phyloP scores from a whole-genome alignment of 2,888 invertebrate genomes.

The Neoscelio sp. region DNA sequence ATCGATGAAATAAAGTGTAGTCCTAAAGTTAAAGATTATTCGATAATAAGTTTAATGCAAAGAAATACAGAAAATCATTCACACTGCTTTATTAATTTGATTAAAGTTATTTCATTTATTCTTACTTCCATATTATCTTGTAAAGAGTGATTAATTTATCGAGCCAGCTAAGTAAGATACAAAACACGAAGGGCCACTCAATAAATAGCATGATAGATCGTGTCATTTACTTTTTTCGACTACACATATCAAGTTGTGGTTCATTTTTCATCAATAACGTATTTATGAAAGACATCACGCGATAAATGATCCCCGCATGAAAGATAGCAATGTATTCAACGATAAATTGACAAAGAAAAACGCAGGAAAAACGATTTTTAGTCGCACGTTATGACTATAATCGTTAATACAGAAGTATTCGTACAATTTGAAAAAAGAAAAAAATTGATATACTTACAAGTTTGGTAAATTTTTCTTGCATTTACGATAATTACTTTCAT shows the following conservation, averaged over 20 bases:
- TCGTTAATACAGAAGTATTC: too few species aligned
- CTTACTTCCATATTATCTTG: too few species aligned
- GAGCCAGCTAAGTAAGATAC: neutral
- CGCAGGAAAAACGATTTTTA: too few species aligned
- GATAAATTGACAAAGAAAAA: too few species aligned
- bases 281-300: conserved; percentile 1
- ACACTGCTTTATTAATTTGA: too few species aligned
- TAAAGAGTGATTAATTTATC: neutral
- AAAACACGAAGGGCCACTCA: neutral
- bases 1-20: neutral
- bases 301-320: too few species aligned
- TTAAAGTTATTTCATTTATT: too few species aligned
- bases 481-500: conserved; percentile 22
- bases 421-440: too few species aligned
- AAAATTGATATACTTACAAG: too few species aligned
- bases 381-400: too few species aligned
- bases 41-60: neutral
- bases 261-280: neutral
- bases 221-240: neutral
- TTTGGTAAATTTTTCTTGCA: neutral
- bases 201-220: neutral
- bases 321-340: neutral
- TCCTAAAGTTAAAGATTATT: conserved; percentile 9
- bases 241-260: neutral
- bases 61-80: too few species aligned